Base-by-base conservation (phyloP, 2,888 invertebrate genomes). In the Julus scanicus region DNA sequence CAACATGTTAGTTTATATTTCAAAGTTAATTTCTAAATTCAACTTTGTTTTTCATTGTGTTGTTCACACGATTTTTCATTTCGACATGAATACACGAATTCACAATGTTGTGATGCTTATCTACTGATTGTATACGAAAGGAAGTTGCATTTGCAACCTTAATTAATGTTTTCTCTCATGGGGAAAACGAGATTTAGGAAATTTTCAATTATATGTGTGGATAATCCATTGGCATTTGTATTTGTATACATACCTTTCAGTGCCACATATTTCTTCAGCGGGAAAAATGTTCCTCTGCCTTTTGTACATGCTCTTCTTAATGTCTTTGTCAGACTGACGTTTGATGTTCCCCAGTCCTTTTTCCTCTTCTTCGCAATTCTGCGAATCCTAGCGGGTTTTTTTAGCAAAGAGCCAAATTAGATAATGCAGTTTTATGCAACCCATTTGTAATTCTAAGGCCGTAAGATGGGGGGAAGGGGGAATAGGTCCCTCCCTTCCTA, bases 191-290 rank as follows among this genome's bases (percentile, higher is more conserved):
- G 80, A 9, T 44, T 44, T 44, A 44, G 44, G 44, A 8, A 8
- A 44, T 44, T 44, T 44, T 44, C 44, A 5, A 44, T 44, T 44
- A 44, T 1, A 8, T 44, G 44, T 8, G 8, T 44, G 8, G 44
- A 44, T 44, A 8, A 44, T 2, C 44, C 44, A 44, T 44, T 44
- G 44, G 6, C 8, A 63, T 63, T 63, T 63, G 6, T n/a, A 63
- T 71, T 71, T 83, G 86, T 5, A n/a, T 39, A 15, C 13, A n/a
- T 37, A 89, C 89, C 89, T 89, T 49, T 88, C 71, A 3, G 89
- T 88, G 17, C 57, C 88, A 87, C 89, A 89, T 49, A 88, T 87
- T 53, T 89, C 89, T 49, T 89, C 88, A 6, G 89, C 83, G 1
- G 85, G 85, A 40, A 63, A 86, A 37, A 83, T 84, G 29, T 88